Evolutionary conservation across 2,113 vertebrate genomes (phyloP).

Genomic region (Probosciger aterrimus): DNA sequence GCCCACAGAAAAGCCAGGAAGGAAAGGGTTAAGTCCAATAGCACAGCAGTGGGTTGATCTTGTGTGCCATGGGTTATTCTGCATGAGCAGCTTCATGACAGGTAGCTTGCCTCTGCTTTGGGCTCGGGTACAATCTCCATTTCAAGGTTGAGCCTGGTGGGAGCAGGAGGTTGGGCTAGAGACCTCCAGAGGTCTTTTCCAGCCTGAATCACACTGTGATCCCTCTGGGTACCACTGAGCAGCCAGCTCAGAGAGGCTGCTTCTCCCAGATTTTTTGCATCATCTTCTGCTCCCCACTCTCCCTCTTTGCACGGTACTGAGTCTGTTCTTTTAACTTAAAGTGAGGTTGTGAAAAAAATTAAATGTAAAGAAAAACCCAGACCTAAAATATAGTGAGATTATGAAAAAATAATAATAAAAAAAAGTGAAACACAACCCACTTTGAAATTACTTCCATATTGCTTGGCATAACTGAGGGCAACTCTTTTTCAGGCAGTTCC

Average conservation of each 20-base stretch:
- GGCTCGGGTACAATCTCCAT: not conserved
- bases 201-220: not conserved
- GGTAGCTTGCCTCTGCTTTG: not conserved
- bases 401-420: not conserved
- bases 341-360: not conserved
- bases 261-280: not conserved
- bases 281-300: not conserved
- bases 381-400: not conserved
- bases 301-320: not conserved
- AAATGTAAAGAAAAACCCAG: not conserved
- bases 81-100: not conserved
- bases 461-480: not conserved
- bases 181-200: not conserved
- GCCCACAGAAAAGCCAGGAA: not conserved
- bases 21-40: not conserved
- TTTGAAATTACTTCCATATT: slow-evolving; percentile 4
- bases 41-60: not conserved
- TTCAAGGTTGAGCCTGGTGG: not conserved
- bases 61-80: not conserved
- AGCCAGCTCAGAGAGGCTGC: not conserved
- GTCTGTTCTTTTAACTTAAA: not conserved
- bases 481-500: not conserved
- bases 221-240: not conserved
- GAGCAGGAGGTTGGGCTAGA: not conserved
- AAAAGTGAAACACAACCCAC: not conserved